Percentiles rank a stretch among this genome's conserved stretches.
Evolutionary conservation across 2,888 invertebrate genomes (phyloP).

Genomic region (Peribatodes rhomboidaria): DNA sequence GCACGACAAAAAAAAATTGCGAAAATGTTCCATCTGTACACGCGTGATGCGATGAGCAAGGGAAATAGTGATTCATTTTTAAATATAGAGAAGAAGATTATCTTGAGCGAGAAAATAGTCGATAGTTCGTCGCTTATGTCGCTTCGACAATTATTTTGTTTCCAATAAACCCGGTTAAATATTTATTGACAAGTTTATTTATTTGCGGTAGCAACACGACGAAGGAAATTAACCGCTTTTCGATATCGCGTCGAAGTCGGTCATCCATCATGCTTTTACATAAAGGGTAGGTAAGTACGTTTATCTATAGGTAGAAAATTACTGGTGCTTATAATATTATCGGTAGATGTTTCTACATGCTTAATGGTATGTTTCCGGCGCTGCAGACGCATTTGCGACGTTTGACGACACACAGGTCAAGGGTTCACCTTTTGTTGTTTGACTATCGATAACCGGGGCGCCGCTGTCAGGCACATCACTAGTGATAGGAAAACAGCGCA

Average conservation of each 20-base stretch:
- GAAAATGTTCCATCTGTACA: too few relatives aligned
- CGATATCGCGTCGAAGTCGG: slow-evolving; percentile 51
- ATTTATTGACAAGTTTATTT: not conserved
- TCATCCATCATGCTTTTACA: slow-evolving; percentile 58
- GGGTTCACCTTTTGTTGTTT: slow-evolving; percentile 70
- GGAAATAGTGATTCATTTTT: too few relatives aligned
- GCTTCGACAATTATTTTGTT: too few relatives aligned
- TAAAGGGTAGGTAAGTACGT: not conserved
- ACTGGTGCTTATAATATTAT: slow-evolving; percentile 4
- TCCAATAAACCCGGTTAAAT: too few relatives aligned
- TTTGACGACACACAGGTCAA: slow-evolving; percentile 64
- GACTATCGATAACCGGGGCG: slow-evolving; percentile 69
- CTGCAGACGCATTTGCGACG: slow-evolving; percentile 64
- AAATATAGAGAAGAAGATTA: too few relatives aligned
- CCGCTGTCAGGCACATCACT: slow-evolving; percentile 58
- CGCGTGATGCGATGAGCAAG: too few relatives aligned
- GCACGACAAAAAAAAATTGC: too few relatives aligned
- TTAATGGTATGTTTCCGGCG: slow-evolving; percentile 68
- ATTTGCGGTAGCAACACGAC: slow-evolving; percentile 38
- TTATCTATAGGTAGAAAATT: slow-evolving; percentile 1
- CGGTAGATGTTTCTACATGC: slow-evolving; percentile 39
- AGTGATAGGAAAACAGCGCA: slow-evolving; percentile 13
- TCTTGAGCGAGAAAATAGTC: too few relatives aligned
- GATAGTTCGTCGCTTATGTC: too few relatives aligned
- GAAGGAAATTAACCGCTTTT: slow-evolving; percentile 56